phyloP scores from a whole-genome alignment of 2,797 vertebrate species.

The Miichthys miiuy region DNA sequence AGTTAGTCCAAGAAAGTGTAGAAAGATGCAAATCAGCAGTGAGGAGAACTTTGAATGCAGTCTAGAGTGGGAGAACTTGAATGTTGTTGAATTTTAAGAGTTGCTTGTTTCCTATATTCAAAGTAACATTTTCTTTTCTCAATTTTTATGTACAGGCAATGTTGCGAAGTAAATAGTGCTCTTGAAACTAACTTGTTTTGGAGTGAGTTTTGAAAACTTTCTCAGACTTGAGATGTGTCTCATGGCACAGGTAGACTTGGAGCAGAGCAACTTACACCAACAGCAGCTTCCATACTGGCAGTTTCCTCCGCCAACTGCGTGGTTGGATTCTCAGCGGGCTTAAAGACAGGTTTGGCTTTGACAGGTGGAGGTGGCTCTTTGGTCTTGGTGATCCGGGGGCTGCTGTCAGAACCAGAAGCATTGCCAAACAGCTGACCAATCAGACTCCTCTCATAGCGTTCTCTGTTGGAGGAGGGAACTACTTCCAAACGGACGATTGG shows the following conservation, averaged over 20 bases:
- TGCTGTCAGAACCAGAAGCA: slow-evolving; percentile 66
- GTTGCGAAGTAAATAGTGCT: neutral
- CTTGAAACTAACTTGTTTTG: neutral
- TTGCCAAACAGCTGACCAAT: slow-evolving; percentile 88
- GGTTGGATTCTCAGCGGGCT: slow-evolving; percentile 65
- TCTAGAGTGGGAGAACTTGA: neutral
- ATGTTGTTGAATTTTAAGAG: neutral
- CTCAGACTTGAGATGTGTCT: neutral
- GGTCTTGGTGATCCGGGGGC: slow-evolving; percentile 78
- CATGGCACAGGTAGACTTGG: neutral
- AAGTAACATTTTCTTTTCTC: neutral
- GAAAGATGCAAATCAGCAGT: neutral
- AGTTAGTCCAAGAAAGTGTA: neutral
- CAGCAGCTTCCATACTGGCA: slow-evolving; percentile 53
- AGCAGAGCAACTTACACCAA: slow-evolving; percentile 55
- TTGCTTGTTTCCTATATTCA: neutral
- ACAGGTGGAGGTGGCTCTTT: slow-evolving; percentile 87
- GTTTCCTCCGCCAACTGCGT: slow-evolving; percentile 63
- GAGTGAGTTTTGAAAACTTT: neutral
- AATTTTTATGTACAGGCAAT: too few species aligned
- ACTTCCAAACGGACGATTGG: slow-evolving; percentile 88
- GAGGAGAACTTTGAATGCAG: too few species aligned
- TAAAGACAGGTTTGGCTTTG: slow-evolving; percentile 85
- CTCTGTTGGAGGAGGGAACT: slow-evolving; percentile 88
- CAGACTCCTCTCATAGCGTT: slow-evolving; percentile 91